A percentile compares a stretch with the other conserved stretches of the same genome.
Evolutionary conservation across 1,140 invertebrate species (phyloP).

Genomic region (Plectrocnemia conspersa): DNA sequence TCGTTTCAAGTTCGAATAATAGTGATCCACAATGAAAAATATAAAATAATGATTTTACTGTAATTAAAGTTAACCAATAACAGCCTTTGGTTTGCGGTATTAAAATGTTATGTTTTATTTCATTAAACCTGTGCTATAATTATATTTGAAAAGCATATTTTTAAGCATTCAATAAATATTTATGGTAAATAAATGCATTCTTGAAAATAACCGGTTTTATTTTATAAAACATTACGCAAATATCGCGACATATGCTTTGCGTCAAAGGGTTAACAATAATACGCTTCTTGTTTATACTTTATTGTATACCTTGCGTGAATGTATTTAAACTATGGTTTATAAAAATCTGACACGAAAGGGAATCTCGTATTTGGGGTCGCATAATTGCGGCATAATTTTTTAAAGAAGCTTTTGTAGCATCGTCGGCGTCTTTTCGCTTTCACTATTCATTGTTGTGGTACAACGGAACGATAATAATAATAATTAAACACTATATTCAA

Average conservation of each 20-base stretch:
- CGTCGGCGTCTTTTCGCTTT: background rate
- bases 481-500: background rate
- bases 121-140: background rate
- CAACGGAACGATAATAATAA: background rate
- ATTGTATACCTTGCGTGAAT: background rate
- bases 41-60: background rate
- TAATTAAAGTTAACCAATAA: background rate
- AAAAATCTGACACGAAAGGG: slow-evolving; percentile 1
- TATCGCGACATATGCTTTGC: background rate
- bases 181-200: too few relatives aligned
- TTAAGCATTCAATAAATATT: too few relatives aligned
- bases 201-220: background rate
- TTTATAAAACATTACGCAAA: background rate
- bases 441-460: background rate
- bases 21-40: background rate
- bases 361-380: slow-evolving; percentile 5
- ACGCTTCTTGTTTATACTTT: too few relatives aligned
- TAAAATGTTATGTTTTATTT: background rate
- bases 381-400: background rate
- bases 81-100: slow-evolving; percentile 3
- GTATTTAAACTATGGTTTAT: slow-evolving; percentile 2
- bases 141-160: background rate
- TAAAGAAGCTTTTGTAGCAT: background rate
- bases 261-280: background rate
- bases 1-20: background rate